Conservation (phyloP, 2,797 vertebrate genomes). For the Eulemur mongoz region DNA sequence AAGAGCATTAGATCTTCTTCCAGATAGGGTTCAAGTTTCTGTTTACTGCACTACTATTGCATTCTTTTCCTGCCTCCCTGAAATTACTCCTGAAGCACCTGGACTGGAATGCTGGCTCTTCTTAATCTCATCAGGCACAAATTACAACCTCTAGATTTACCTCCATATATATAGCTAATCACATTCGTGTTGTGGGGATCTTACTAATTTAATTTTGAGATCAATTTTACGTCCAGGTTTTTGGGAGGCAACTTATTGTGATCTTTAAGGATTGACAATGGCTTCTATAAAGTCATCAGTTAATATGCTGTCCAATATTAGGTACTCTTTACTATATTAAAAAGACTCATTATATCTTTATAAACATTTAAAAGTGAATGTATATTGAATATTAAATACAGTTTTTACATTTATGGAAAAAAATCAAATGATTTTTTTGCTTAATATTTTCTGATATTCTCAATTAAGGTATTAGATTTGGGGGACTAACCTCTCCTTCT, state of each 20-base stretch:
- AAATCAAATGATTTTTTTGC: not conserved
- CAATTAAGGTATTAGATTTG: not conserved
- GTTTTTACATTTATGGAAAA: not conserved
- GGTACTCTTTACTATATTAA: not conserved
- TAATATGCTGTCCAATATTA: not conserved
- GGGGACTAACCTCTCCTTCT: not conserved
- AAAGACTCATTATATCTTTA: not conserved
- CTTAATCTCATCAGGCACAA: not conserved
- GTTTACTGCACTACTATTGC: not conserved
- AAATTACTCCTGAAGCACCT: not conserved
- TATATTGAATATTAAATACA: not conserved
- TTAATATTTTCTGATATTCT: not conserved
- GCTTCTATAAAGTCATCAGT: not conserved
- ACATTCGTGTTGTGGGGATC: not conserved
- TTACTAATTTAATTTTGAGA: constrained; percentile 28
- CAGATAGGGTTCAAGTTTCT: not conserved
- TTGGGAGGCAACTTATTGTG: not conserved
- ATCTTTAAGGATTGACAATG: not conserved
- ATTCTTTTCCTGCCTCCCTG: not conserved
- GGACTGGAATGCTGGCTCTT: not conserved
- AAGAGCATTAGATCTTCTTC: not conserved
- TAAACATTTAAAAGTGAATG: not conserved
- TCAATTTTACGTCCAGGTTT: not conserved
- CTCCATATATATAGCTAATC: not conserved
- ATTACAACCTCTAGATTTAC: not conserved